Evolutionary conservation across 2,797 vertebrate species (phyloP).

Genomic region (Aulostomus chinensis): DNA sequence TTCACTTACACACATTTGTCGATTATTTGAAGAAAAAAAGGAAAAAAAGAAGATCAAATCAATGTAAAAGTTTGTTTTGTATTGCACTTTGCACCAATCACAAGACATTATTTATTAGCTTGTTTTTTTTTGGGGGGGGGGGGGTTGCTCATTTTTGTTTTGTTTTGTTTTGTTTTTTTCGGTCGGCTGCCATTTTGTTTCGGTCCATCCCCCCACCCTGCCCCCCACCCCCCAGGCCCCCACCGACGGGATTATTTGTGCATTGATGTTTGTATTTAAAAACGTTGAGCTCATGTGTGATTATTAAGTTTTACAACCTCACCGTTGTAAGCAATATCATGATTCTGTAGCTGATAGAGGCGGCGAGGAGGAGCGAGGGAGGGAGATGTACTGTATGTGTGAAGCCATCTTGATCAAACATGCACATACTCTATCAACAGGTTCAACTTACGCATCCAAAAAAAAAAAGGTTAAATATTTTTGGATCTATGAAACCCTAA

Average conservation of each 20-base stretch:
- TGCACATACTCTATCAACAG: constrained; percentile 71
- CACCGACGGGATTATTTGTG: constrained; percentile 93
- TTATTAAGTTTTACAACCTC: constrained; percentile 96
- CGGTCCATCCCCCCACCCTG: too few relatives aligned
- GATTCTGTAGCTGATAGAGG: constrained; percentile 90
- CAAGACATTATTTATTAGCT: constrained; percentile 99
- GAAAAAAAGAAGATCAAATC: constrained; percentile 71
- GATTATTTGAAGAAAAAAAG: constrained; percentile 82
- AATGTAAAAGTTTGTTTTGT: constrained; percentile 93
- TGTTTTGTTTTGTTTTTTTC: constrained; percentile 85
- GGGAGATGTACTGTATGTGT: constrained; percentile 73
- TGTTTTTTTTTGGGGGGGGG: too few relatives aligned
- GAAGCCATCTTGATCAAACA: constrained; percentile 87
- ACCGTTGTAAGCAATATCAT: constrained; percentile 99
- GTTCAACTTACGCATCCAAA: constrained; percentile 92
- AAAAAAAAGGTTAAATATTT: constrained; percentile 88
- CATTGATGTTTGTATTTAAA: constrained; percentile 98
- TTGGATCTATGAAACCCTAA: constrained; percentile 98
- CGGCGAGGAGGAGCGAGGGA: constrained; percentile 44
- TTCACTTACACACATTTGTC: constrained; percentile 89
- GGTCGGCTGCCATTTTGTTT: constrained; percentile 73
- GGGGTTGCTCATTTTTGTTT: neutral
- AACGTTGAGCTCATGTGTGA: constrained; percentile 87
- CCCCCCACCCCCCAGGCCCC: too few relatives aligned
- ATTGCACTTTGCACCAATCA: constrained; percentile 98